These are phyloP conservation scores for Sebastes oblongus DNA, from an alignment of 2,797 vertebrate genomes.

Conservation along the genomic window DNA sequence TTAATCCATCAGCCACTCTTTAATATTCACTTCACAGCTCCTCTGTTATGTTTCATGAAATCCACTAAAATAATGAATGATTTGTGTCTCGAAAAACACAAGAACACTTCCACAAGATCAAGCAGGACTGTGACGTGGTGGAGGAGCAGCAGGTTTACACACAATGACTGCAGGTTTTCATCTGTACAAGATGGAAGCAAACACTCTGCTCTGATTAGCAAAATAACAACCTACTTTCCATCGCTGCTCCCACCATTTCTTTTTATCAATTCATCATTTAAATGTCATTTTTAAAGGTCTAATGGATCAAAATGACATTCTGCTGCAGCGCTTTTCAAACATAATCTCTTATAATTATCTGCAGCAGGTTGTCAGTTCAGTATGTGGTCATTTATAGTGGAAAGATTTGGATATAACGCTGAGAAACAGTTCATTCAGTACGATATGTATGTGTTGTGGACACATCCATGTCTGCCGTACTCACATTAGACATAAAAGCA, in stretches of 20 bases:
- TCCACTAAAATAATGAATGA: background rate
- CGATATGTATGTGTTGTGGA: background rate
- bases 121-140: background rate
- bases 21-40: background rate
- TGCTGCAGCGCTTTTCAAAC: background rate
- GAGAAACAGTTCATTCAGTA: background rate
- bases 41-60: background rate
- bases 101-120: background rate
- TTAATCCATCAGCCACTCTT: background rate
- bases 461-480: background rate
- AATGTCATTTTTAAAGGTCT: conserved; percentile 30
- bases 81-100: background rate
- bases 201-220: background rate
- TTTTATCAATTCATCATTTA: conserved; percentile 12
- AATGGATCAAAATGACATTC: conserved; percentile 3
- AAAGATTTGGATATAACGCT: background rate
- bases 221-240: background rate
- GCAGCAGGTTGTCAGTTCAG: conserved; percentile 17
- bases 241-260: background rate
- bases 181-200: background rate
- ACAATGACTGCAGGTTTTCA: background rate
- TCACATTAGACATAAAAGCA: background rate
- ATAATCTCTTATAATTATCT: conserved; percentile 13
- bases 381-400: background rate
- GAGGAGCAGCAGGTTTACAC: background rate